Base-by-base conservation (phyloP, 2,888 invertebrate species). In the Chrysodeixis includens region DNA sequence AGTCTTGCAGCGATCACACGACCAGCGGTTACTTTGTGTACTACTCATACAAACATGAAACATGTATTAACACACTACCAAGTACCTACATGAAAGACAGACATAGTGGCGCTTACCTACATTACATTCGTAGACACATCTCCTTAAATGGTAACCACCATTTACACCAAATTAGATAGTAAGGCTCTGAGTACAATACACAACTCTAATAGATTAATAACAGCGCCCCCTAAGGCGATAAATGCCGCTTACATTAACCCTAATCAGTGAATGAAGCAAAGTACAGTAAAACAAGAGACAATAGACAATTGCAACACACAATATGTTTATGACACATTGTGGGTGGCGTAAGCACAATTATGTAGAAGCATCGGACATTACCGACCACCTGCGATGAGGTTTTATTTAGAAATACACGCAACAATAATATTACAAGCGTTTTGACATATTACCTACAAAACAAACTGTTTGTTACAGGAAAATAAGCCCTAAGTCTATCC, bases 301-400 rank as follows among this genome's bases (percentile, higher is more conserved):
- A 77, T 78, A 77, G 78, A 74, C 69, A 18, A 74, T 77, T 57
- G 55, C 46, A 56, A 40, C 74, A 56, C 35, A 61, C 66, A 74
- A 52, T 64, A 44, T 56, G 56, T 79, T 77, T 74, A 77, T 65
- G 71, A 63, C 71, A 74, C 71, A 74, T 74, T 66, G 77, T 76
- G 56, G 30, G 44, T 46, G 55, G 22, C 56, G 8, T 44, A 18
- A 51, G 46, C 52, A 62, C 76, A 70, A 67, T 73, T 63, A 30
- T 30, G 18, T 26, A 62, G 30, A 40, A 22, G 20, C 62, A 30
- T 54, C 44, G 58, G 32, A 22, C 14, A 58, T 51, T 26, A 35
- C 26, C 51, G 73, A 74, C 75, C 75, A 69, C 74, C 74, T 26
- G 56, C 71, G 60, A 44, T 52, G 69, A 40, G n/a, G 49, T 46